phyloP scores from a whole-genome alignment of 2,113 vertebrate species.

The Podilymbus podiceps region DNA sequence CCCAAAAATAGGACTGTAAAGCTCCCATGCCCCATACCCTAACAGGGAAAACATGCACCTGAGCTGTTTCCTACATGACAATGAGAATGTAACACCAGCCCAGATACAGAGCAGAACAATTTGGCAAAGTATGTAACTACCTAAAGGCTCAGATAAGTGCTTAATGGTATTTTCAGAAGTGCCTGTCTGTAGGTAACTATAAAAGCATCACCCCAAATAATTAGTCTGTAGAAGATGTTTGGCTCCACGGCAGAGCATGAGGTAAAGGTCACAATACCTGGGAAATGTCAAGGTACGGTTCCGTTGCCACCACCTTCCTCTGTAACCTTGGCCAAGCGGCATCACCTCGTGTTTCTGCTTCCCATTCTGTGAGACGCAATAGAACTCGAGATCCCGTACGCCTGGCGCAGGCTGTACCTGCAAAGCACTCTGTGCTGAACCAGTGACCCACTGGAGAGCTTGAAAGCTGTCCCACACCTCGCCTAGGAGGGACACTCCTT shows the following conservation, averaged over 20 bases:
- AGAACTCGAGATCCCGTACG: background rate
- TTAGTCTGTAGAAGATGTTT: background rate
- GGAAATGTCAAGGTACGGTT: background rate
- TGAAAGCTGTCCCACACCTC: background rate
- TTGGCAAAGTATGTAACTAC: background rate
- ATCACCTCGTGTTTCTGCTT: background rate
- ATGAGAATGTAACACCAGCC: background rate
- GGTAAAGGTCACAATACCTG: background rate
- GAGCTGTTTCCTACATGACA: background rate
- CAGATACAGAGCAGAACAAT: background rate
- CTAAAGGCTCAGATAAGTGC: background rate
- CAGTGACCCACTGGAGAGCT: background rate
- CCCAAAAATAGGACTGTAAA: background rate
- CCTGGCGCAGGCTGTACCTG: rapidly evolving
- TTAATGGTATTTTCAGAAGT: background rate
- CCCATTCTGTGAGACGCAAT: background rate
- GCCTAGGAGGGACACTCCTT: background rate
- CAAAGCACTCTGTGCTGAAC: background rate
- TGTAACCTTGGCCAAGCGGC: background rate
- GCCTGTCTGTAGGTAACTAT: background rate
- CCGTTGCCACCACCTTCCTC: background rate
- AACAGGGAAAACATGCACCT: background rate
- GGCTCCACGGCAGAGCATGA: background rate
- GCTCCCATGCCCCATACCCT: background rate
- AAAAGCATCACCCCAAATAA: background rate